Evolutionary conservation across 2,888 invertebrate genomes (phyloP).

Genomic region (Ormyrus rosae): DNA sequence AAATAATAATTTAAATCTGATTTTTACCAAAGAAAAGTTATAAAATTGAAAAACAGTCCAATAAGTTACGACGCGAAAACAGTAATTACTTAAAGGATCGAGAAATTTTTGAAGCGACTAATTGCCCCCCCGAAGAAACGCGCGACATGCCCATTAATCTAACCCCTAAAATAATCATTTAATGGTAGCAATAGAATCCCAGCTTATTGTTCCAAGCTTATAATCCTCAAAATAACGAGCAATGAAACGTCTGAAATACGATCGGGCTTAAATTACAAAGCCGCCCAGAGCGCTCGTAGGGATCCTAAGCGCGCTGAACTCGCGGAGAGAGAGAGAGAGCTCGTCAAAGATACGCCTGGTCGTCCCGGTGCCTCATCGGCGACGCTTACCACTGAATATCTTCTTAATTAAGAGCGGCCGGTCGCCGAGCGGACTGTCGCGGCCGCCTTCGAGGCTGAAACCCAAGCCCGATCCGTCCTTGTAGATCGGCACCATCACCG

Average conservation of each 20-base stretch:
- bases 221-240: background rate
- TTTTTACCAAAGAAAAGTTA: too few relatives aligned
- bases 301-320: too few relatives aligned
- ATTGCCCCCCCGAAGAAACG: too few relatives aligned
- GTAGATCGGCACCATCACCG: constrained; percentile 78
- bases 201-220: background rate
- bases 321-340: too few relatives aligned
- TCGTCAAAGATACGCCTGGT: too few relatives aligned
- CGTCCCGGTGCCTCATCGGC: background rate
- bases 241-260: background rate
- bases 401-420: constrained; percentile 93
- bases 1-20: too few relatives aligned
- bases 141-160: too few relatives aligned
- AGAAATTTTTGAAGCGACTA: too few relatives aligned
- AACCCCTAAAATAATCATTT: too few relatives aligned
- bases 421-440: constrained; percentile 93
- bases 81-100: too few relatives aligned
- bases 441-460: constrained; percentile 95
- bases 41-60: too few relatives aligned
- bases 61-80: too few relatives aligned
- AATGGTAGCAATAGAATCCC: background rate
- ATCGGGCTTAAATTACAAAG: background rate
- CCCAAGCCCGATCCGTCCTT: constrained; percentile 94
- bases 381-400: constrained; percentile 89
- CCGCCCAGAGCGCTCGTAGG: background rate